Percentiles rank a stretch among this genome's conserved stretches.
Conservation (phyloP, 2,888 invertebrate species). For the Polydrusus cervinus region DNA sequence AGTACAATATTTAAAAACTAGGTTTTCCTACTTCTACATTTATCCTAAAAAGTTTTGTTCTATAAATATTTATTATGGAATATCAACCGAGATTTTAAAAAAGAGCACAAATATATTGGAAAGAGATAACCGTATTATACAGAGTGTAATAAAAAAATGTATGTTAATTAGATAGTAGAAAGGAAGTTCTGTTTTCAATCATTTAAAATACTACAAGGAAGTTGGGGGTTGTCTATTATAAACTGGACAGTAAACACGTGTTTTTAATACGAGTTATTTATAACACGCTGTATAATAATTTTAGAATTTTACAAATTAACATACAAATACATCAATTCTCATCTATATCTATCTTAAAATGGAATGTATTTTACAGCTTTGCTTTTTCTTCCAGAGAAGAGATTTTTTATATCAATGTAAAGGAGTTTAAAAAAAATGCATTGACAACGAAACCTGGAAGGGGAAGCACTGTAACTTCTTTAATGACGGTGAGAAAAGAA, state of each 20-base stretch:
- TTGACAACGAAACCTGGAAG: too few species aligned
- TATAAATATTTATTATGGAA: conserved; percentile 1
- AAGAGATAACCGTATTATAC: background rate
- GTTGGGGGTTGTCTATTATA: too few species aligned
- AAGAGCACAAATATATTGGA: background rate
- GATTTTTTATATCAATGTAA: background rate
- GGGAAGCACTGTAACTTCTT: too few species aligned
- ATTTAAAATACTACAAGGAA: too few species aligned
- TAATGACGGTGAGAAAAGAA: too few species aligned
- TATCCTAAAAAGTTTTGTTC: conserved; percentile 24
- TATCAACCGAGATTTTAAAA: background rate
- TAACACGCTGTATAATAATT: background rate
- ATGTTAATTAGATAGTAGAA: too few species aligned
- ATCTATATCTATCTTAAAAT: too few species aligned
- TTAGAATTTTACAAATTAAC: background rate
- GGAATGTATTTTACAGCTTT: background rate
- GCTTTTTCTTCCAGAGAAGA: background rate
- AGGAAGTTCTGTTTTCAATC: too few species aligned
- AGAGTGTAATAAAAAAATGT: background rate
- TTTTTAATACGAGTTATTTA: too few species aligned
- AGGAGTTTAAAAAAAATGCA: background rate
- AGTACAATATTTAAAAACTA: conserved; percentile 8
- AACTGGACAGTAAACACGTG: too few species aligned
- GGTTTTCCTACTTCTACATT: conserved; percentile 3
- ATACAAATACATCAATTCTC: too few species aligned